Conservation (phyloP, 1,140 invertebrate genomes). For the Cotesia vestalis region DNA sequence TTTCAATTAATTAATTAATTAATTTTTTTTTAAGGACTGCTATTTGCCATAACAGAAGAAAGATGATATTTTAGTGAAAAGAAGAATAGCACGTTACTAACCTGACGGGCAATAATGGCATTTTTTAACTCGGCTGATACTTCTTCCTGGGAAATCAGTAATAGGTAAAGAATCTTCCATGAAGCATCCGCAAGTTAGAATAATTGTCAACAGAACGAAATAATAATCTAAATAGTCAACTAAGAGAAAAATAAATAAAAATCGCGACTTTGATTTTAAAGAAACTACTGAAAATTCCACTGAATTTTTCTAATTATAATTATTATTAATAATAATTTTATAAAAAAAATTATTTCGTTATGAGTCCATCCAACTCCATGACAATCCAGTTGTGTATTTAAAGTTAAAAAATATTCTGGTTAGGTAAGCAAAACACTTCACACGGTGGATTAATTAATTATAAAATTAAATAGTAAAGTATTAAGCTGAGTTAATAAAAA, state of each 20-base stretch:
- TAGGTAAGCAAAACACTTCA: constrained; percentile 20
- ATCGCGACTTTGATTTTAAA: background rate
- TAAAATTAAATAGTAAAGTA: background rate
- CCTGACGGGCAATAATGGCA: constrained; percentile 54
- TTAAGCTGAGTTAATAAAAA: constrained; percentile 1
- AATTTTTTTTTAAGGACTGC: background rate
- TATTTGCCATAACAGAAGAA: constrained; percentile 3
- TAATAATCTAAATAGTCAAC: constrained; percentile 7
- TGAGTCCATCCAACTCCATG: constrained; percentile 23
- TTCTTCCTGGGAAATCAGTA: constrained; percentile 59
- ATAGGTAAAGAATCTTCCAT: constrained; percentile 55
- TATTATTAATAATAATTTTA: background rate
- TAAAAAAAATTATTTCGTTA: background rate
- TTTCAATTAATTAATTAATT: background rate
- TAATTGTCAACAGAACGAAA: constrained; percentile 31
- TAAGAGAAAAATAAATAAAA: constrained; percentile 12
- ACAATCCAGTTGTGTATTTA: constrained; percentile 19
- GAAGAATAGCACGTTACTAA: constrained; percentile 55
- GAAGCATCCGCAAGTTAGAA: constrained; percentile 41
- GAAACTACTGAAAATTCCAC: background rate
- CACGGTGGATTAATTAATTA: constrained; percentile 10
- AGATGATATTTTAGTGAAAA: constrained; percentile 35
- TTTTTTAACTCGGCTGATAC: constrained; percentile 58
- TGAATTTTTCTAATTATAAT: constrained; percentile 1
- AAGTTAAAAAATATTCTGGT: constrained; percentile 1